These are phyloP conservation scores for Clivina fossor DNA, from an alignment of 2,888 invertebrate species.

Conservation along the genomic window DNA sequence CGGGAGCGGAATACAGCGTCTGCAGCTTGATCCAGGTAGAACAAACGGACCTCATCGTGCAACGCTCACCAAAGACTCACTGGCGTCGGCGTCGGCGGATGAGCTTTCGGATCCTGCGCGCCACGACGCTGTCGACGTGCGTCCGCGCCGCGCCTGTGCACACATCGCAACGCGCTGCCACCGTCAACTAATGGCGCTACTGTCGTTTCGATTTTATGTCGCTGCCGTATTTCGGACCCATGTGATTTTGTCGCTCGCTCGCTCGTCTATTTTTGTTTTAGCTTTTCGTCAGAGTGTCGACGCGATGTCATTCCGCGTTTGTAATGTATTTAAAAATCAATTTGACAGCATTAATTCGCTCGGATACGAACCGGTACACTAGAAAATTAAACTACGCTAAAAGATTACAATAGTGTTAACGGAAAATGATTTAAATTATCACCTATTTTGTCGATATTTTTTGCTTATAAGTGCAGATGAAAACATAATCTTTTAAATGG, in stretches of 20 bases:
- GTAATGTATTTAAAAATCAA: conserved; percentile 34
- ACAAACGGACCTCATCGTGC: conserved; percentile 26
- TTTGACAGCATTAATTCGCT: conserved; percentile 31
- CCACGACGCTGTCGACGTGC: conserved; percentile 56
- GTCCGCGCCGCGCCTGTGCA: conserved; percentile 53
- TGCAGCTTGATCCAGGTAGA: conserved; percentile 5
- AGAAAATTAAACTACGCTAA: conserved; percentile 1
- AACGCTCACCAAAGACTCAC: conserved; percentile 31
- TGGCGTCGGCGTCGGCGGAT: conserved; percentile 25
- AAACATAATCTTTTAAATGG: too few species aligned
- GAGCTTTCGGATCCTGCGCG: conserved; percentile 39
- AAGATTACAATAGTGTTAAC: conserved; percentile 4
- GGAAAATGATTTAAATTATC: not conserved
- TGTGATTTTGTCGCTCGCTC: conserved; percentile 29
- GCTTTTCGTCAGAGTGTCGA: conserved; percentile 27
- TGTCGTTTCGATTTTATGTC: conserved; percentile 35
- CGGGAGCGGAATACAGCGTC: conserved; percentile 6
- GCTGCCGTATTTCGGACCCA: conserved; percentile 18
- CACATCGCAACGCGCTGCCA: conserved; percentile 54
- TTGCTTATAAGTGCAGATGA: too few species aligned
- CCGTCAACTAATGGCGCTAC: conserved; percentile 35
- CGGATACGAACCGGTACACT: conserved; percentile 7
- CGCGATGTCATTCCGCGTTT: conserved; percentile 30
- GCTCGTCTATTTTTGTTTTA: conserved; percentile 30
- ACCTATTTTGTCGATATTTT: too few species aligned